Evolutionary conservation across 2,888 invertebrate genomes (phyloP).

Genomic region (Dioctria rufipes): DNA sequence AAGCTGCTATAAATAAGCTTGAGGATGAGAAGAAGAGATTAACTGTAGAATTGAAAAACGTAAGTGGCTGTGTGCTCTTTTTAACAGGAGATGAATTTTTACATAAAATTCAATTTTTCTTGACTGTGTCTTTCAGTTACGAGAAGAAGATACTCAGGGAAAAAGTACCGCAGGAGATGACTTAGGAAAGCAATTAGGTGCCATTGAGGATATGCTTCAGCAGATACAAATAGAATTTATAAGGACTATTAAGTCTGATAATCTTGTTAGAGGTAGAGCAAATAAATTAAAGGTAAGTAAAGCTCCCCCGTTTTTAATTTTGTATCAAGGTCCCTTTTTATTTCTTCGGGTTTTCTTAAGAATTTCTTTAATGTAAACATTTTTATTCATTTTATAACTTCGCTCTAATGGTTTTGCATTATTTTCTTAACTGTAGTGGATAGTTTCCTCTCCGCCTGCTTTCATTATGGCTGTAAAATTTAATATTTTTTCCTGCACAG

Average conservation of each 20-base stretch:
- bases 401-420: not conserved
- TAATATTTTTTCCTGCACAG: not conserved
- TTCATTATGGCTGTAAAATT: not conserved
- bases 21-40: constrained; percentile 55
- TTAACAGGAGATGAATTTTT: not conserved
- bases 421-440: too few species aligned
- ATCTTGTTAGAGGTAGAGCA: not conserved
- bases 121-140: constrained; percentile 1
- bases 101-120: not conserved
- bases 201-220: constrained; percentile 60
- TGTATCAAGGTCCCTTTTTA: not conserved
- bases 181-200: constrained; percentile 55
- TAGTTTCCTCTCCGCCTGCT: not conserved
- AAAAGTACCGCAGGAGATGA: not conserved
- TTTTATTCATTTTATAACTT: not conserved
- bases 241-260: not conserved
- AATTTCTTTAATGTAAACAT: too few species aligned
- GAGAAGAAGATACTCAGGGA: not conserved
- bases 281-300: not conserved
- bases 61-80: constrained; percentile 53
- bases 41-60: constrained; percentile 61
- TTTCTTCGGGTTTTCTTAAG: too few species aligned
- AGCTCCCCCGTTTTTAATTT: not conserved
- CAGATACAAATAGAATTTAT: constrained; percentile 60
- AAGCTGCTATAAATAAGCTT: constrained; percentile 54